Evolutionary conservation across 2,113 vertebrate genomes (phyloP).

Genomic region (Grus americana): DNA sequence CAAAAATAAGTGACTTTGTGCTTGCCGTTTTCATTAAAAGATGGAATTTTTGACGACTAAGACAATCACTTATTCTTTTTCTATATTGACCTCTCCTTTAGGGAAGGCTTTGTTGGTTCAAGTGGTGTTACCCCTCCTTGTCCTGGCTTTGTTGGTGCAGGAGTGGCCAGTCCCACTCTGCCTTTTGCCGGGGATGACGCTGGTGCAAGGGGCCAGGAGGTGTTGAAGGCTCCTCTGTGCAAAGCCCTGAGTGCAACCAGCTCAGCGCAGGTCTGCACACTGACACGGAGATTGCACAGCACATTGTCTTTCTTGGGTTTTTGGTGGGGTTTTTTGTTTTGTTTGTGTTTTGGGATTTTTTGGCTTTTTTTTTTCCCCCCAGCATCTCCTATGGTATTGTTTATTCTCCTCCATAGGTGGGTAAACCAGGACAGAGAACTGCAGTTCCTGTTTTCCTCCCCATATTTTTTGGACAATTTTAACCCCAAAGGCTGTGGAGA

Average conservation of each 20-base stretch:
- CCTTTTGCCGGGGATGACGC: not conserved
- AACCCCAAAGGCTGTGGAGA: not conserved
- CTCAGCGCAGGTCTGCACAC: not conserved
- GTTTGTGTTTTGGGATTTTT: too few relatives aligned
- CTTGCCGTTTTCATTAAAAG: not conserved
- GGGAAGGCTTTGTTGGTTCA: not conserved
- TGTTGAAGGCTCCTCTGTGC: not conserved
- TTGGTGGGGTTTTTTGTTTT: not conserved
- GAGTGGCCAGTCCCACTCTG: accelerated
- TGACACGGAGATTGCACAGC: not conserved
- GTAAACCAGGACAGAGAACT: not conserved
- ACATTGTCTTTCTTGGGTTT: accelerated
- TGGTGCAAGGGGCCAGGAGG: not conserved
- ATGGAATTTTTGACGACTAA: not conserved
- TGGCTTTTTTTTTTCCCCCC: too few relatives aligned
- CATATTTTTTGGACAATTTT: not conserved
- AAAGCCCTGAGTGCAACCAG: not conserved
- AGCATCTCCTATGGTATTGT: too few relatives aligned
- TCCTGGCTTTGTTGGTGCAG: not conserved
- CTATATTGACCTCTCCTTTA: not conserved
- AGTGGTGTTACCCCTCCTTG: not conserved
- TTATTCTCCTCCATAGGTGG: not conserved
- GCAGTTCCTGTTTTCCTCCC: not conserved
- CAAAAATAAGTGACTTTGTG: not conserved
- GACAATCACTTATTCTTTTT: not conserved